Evolutionary conservation across 2,797 vertebrate species (phyloP).

Genomic region (Halcyon smyrnensis): DNA sequence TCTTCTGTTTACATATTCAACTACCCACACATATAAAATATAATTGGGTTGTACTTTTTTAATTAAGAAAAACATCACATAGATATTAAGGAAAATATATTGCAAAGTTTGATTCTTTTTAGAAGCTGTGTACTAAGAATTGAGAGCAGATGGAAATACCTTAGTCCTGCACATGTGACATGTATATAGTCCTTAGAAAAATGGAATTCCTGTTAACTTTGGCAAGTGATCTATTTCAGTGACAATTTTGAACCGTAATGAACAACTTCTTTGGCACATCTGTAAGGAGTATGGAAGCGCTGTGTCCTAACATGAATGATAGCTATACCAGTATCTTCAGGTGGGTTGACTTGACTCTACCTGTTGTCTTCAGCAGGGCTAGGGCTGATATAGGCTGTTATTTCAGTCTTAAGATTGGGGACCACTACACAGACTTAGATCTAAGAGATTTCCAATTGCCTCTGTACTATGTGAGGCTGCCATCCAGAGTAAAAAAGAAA

Average conservation of each 20-base stretch:
- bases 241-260: accelerated
- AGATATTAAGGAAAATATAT: conserved; percentile 2
- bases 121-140: background rate
- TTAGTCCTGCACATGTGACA: background rate
- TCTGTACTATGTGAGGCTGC: background rate
- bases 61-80: conserved; percentile 61
- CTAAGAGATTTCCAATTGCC: background rate
- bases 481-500: background rate
- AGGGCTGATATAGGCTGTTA: background rate
- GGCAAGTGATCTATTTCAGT: background rate
- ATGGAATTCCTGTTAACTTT: background rate
- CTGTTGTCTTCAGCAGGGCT: background rate
- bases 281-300: background rate
- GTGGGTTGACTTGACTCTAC: background rate
- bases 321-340: background rate
- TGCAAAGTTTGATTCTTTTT: background rate
- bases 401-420: background rate
- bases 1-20: conserved; percentile 69
- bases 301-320: background rate
- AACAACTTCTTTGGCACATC: background rate
- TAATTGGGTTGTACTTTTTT: conserved; percentile 64
- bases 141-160: background rate
- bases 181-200: background rate
- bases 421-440: background rate
- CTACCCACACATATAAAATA: conserved; percentile 69